A percentile compares a stretch with the other conserved stretches of the same genome.
phyloP scores from a whole-genome alignment of 2,113 vertebrate genomes.

The Tretioscincus oriximinensis region DNA sequence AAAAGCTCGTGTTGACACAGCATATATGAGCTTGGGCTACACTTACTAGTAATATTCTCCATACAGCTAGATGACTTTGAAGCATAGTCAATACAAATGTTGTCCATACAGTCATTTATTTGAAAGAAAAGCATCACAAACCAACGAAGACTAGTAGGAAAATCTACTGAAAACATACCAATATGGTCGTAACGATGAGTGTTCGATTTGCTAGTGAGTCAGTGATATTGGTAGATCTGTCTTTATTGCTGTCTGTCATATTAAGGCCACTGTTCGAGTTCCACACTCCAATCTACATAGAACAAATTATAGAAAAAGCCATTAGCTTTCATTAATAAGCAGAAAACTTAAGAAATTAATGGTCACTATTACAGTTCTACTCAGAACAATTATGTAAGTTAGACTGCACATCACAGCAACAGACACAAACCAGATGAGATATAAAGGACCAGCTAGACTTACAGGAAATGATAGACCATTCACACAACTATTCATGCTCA shows the following conservation, averaged over 20 bases:
- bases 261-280: constrained; percentile 96
- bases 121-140: too few relatives aligned
- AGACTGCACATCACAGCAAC: constrained; percentile 24
- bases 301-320: constrained; percentile 47
- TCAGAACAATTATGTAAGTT: neutral
- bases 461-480: constrained; percentile 2
- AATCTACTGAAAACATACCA: constrained; percentile 77
- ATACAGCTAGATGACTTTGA: too few relatives aligned
- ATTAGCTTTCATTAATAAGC: accelerated
- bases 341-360: neutral
- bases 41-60: neutral
- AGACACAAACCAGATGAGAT: neutral
- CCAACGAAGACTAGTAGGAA: accelerated
- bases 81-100: neutral
- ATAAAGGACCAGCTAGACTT: neutral
- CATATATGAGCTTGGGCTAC: neutral
- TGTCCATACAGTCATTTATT: neutral
- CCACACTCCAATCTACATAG: constrained; percentile 90
- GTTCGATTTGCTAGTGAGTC: constrained; percentile 94
- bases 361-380: neutral
- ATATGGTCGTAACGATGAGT: constrained; percentile 93
- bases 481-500: constrained; percentile 17
- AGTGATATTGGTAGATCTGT: constrained; percentile 84
- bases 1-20: neutral
- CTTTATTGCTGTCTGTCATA: constrained; percentile 87